phyloP scores from a whole-genome alignment of 1,140 invertebrate genomes.

The Psilanteris sp. region DNA sequence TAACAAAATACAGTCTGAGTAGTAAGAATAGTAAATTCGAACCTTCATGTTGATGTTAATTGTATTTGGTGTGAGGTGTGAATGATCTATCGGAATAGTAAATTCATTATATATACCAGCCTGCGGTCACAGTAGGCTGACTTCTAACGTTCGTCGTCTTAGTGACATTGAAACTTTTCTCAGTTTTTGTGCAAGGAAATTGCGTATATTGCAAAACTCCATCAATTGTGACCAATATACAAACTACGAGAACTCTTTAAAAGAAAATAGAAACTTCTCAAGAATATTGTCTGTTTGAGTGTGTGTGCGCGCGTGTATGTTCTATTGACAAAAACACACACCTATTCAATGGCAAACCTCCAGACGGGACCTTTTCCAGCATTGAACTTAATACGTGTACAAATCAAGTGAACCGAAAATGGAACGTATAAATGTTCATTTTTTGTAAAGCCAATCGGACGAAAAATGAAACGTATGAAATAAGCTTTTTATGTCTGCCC shows the following conservation, averaged over 20 bases:
- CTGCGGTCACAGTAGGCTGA: constrained; percentile 59
- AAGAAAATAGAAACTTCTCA: constrained; percentile 49
- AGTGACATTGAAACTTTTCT: constrained; percentile 60
- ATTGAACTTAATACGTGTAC: too few species aligned
- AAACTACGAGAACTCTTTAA: constrained; percentile 5
- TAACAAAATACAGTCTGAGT: too few species aligned
- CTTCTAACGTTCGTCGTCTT: constrained; percentile 39
- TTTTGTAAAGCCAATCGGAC: too few species aligned
- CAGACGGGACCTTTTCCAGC: too few species aligned
- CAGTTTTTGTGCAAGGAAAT: constrained; percentile 43
- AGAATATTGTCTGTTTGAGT: constrained; percentile 3
- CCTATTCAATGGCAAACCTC: too few species aligned
- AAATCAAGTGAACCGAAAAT: too few species aligned
- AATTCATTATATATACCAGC: constrained; percentile 58
- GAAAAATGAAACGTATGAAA: too few species aligned
- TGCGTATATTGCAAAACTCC: constrained; percentile 37
- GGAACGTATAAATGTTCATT: too few species aligned
- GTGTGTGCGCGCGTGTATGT: too few species aligned
- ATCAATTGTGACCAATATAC: constrained; percentile 31
- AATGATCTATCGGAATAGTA: constrained; percentile 39
- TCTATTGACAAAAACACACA: constrained; percentile 7
- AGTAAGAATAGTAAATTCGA: too few species aligned
- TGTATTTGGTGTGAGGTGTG: constrained; percentile 19
- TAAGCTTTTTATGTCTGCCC: too few species aligned
- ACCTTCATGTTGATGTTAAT: constrained; percentile 52